Conservation (phyloP, 2,113 vertebrate species). For the Oryctolagus cuniculus region DNA sequence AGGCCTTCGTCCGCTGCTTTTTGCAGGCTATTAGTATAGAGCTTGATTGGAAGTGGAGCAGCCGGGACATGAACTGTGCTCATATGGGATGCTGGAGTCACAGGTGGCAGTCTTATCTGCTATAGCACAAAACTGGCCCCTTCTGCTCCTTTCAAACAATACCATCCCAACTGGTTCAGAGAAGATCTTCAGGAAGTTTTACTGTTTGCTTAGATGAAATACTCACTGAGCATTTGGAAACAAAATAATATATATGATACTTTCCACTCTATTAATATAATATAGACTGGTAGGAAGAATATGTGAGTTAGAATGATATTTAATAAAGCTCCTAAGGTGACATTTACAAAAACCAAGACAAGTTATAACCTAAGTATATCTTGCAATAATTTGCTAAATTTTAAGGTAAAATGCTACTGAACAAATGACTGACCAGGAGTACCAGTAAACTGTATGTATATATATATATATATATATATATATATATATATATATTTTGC, state of each 20-base stretch:
- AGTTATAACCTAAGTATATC: neutral
- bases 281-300: neutral
- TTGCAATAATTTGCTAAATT: neutral
- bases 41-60: too few species aligned
- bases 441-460: neutral
- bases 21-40: too few species aligned
- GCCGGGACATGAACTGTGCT: too few species aligned
- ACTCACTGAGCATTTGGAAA: neutral
- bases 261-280: neutral
- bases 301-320: neutral
- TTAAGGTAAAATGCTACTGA: neutral
- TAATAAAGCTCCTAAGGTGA: neutral
- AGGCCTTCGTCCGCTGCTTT: too few species aligned
- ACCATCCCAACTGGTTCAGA: neutral
- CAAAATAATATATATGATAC: neutral
- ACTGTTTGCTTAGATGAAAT: neutral
- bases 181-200: neutral
- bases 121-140: neutral
- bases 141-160: neutral
- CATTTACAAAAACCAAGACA: neutral
- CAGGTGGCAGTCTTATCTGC: too few species aligned
- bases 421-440: neutral
- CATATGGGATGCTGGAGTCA: too few species aligned
- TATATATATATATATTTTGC: neutral
- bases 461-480: too few species aligned